Percentiles rank a stretch among this genome's conserved stretches.
Evolutionary conservation across 37 sponge, comb jelly and placozoan species (phyloP).

Genomic region (Tethya wilhelma): DNA sequence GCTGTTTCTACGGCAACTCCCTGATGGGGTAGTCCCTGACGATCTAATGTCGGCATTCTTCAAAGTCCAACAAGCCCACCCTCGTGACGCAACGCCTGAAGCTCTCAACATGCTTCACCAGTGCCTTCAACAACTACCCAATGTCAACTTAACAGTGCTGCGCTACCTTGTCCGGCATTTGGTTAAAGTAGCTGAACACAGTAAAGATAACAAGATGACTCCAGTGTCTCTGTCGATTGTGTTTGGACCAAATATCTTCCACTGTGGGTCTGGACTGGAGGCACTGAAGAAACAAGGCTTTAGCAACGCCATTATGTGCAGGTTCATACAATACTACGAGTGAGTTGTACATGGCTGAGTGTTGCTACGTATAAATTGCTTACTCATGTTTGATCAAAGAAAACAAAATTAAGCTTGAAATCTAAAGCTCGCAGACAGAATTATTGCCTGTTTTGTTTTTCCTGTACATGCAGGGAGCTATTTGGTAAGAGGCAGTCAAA

Average conservation of each 20-base stretch:
- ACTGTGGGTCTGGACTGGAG: slow-evolving; percentile 59
- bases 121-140: slow-evolving; percentile 56
- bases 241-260: slow-evolving; percentile 92
- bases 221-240: slow-evolving; percentile 89
- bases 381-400: neutral
- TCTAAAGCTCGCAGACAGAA: neutral
- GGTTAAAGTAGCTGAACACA: slow-evolving; percentile 63
- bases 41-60: slow-evolving; percentile 39
- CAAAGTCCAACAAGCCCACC: slow-evolving; percentile 39
- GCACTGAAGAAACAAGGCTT: slow-evolving; percentile 59
- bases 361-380: too few species aligned
- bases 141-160: slow-evolving; percentile 57
- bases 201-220: slow-evolving; percentile 88
- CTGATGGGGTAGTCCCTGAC: slow-evolving; percentile 72
- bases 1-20: slow-evolving; percentile 76
- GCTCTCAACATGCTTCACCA: slow-evolving; percentile 6
- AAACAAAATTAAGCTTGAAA: neutral
- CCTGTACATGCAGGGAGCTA: too few species aligned
- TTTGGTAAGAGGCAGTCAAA: neutral
- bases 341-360: too few species aligned
- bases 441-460: too few species aligned
- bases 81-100: slow-evolving; percentile 32
- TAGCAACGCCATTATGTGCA: slow-evolving; percentile 45
- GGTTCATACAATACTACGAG: slow-evolving; percentile 53
- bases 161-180: slow-evolving; percentile 80